These are phyloP conservation scores for Myiotriccus ornatus DNA, from an alignment of 2,797 vertebrate genomes.

Conservation along the genomic window DNA sequence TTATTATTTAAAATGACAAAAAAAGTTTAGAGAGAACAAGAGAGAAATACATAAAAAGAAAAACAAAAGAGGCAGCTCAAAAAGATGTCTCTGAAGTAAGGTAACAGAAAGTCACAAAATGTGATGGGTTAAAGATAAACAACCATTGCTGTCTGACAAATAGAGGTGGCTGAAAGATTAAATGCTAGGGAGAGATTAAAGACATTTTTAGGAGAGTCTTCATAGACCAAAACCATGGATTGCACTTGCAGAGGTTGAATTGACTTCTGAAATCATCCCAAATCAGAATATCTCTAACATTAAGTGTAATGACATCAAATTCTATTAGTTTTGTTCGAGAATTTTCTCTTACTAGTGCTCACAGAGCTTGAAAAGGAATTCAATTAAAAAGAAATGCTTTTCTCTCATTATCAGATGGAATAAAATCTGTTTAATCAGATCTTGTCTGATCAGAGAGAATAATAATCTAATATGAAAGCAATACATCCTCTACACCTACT, in stretches of 20 bases:
- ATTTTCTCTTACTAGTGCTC: not conserved
- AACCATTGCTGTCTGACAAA: not conserved
- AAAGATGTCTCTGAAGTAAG: not conserved
- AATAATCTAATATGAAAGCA: not conserved
- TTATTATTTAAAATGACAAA: not conserved
- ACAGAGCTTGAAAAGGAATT: not conserved
- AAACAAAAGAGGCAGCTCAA: not conserved
- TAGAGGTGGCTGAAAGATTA: not conserved
- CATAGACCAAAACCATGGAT: not conserved
- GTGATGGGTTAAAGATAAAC: not conserved
- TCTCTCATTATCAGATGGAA: not conserved
- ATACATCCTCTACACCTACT: not conserved
- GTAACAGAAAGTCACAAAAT: not conserved
- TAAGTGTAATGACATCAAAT: not conserved
- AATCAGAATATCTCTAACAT: not conserved
- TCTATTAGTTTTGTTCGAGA: not conserved
- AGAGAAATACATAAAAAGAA: not conserved
- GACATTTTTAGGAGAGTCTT: not conserved
- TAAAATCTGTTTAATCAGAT: not conserved
- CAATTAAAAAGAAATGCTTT: not conserved
- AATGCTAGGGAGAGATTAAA: not conserved
- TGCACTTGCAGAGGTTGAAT: not conserved
- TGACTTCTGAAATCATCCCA: not conserved
- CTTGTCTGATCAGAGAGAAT: not conserved
- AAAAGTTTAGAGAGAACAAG: not conserved